Conservation (phyloP, 1,140 invertebrate genomes). For the Bombus impatiens region DNA sequence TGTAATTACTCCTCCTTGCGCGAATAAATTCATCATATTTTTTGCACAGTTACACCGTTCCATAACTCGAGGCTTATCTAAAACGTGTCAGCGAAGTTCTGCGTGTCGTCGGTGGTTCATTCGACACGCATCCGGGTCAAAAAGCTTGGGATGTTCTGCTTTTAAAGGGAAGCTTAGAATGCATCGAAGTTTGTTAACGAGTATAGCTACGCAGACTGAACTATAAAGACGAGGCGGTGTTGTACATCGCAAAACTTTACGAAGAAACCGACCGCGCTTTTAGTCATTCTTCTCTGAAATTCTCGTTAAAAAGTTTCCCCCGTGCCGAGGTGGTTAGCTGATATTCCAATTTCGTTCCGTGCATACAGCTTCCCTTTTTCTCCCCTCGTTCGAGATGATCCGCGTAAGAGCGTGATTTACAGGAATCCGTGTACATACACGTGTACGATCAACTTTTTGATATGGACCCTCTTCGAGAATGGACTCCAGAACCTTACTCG, state of each 20-base stretch:
- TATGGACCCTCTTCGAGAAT: not conserved
- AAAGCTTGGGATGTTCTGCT: not conserved
- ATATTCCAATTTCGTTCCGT: slow-evolving; percentile 40
- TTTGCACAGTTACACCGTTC: too few species aligned
- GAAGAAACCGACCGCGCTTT: slow-evolving; percentile 58
- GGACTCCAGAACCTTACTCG: not conserved
- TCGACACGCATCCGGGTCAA: not conserved
- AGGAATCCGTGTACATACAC: not conserved
- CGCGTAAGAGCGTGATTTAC: slow-evolving; percentile 9
- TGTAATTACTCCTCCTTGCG: not conserved
- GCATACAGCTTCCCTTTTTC: not conserved
- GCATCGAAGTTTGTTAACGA: slow-evolving; percentile 62
- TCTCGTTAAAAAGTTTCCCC: slow-evolving; percentile 65
- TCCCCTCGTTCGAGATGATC: not conserved
- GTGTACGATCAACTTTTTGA: not conserved
- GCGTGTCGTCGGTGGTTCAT: not conserved
- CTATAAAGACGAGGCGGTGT: slow-evolving; percentile 46
- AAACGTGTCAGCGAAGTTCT: not conserved
- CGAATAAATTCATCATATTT: too few species aligned
- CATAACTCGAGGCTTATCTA: too few species aligned
- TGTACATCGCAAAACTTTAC: slow-evolving; percentile 43
- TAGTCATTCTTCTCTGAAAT: slow-evolving; percentile 62
- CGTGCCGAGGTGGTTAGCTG: not conserved
- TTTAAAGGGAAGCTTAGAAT: slow-evolving; percentile 20
- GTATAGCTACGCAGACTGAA: slow-evolving; percentile 57